Evolutionary conservation across 2,888 invertebrate genomes (phyloP).

Genomic region (Leptogaster cylindrica): DNA sequence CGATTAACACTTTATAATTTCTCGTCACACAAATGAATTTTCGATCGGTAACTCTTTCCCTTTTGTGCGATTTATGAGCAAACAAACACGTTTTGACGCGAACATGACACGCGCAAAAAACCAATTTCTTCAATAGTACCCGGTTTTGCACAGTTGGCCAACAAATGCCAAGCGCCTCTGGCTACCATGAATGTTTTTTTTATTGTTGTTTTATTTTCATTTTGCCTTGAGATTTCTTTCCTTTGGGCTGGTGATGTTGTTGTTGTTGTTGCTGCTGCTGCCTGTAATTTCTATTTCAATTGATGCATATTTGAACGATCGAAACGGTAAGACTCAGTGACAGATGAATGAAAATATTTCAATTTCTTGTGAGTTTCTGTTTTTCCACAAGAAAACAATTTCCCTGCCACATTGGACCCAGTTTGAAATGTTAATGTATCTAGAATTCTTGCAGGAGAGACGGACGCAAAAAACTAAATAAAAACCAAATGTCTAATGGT

Average conservation of each 20-base stretch:
- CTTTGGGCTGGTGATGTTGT: neutral
- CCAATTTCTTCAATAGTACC: neutral
- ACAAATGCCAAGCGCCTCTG: neutral
- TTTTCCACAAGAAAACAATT: neutral
- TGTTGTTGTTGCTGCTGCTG: neutral
- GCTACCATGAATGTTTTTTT: neutral
- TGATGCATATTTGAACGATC: constrained; percentile 36
- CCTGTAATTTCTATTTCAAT: constrained; percentile 10
- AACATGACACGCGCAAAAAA: constrained; percentile 22
- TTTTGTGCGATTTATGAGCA: constrained; percentile 21
- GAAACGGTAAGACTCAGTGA: constrained; percentile 28
- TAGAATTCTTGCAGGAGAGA: neutral
- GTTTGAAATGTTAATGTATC: neutral
- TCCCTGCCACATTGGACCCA: neutral
- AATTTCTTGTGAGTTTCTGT: constrained; percentile 41
- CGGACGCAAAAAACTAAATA: too few species aligned
- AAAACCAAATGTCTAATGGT: constrained; percentile 33
- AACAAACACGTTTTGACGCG: constrained; percentile 32
- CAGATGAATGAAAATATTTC: constrained; percentile 44
- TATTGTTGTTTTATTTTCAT: too few species aligned
- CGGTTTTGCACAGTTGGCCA: neutral
- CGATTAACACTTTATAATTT: constrained; percentile 15
- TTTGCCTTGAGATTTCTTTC: neutral
- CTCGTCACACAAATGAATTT: constrained; percentile 11
- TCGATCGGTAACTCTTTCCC: constrained; percentile 9